phyloP scores from a whole-genome alignment of 2,888 invertebrate species.

The Orgyia antiqua region DNA sequence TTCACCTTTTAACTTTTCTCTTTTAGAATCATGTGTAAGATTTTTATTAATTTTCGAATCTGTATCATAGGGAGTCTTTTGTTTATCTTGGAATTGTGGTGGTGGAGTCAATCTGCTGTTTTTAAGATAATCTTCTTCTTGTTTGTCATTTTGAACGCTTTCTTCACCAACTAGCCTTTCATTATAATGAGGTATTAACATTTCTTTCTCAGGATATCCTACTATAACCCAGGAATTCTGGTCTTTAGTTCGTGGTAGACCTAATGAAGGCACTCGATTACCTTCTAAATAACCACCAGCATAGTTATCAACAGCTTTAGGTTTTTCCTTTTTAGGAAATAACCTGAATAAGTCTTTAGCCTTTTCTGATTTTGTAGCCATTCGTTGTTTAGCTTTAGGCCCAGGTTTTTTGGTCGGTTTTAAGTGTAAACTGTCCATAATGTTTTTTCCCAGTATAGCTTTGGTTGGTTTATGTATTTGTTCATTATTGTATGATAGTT shows the following conservation, averaged over 20 bases:
- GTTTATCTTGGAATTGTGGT: slow-evolving; percentile 67
- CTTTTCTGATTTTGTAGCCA: slow-evolving; percentile 50
- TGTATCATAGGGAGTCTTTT: slow-evolving; percentile 50
- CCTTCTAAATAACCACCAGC: slow-evolving; percentile 61
- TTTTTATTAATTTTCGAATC: slow-evolving; percentile 52
- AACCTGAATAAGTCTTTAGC: slow-evolving; percentile 58
- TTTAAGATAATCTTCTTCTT: slow-evolving; percentile 40
- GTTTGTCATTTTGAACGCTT: slow-evolving; percentile 38
- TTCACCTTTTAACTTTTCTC: slow-evolving; percentile 68
- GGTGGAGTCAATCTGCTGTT: slow-evolving; percentile 61
- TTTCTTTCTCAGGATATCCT: slow-evolving; percentile 59
- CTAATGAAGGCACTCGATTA: slow-evolving; percentile 64
- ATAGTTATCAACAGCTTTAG: slow-evolving; percentile 40
- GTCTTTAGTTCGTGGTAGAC: slow-evolving; percentile 57
- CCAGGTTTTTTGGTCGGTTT: slow-evolving; percentile 69
- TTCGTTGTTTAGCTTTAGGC: slow-evolving; percentile 66
- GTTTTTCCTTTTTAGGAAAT: slow-evolving; percentile 64
- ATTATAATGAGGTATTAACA: slow-evolving; percentile 64
- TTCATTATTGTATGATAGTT: slow-evolving; percentile 35
- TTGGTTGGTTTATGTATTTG: slow-evolving; percentile 60
- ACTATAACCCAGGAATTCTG: slow-evolving; percentile 67
- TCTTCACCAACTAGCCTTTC: slow-evolving; percentile 56
- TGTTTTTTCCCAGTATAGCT: slow-evolving; percentile 66
- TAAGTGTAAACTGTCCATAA: slow-evolving; percentile 68
- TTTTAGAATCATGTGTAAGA: slow-evolving; percentile 62